These are phyloP conservation scores for Ostrea edulis DNA, from an alignment of 1,140 invertebrate genomes.

Conservation along the genomic window DNA sequence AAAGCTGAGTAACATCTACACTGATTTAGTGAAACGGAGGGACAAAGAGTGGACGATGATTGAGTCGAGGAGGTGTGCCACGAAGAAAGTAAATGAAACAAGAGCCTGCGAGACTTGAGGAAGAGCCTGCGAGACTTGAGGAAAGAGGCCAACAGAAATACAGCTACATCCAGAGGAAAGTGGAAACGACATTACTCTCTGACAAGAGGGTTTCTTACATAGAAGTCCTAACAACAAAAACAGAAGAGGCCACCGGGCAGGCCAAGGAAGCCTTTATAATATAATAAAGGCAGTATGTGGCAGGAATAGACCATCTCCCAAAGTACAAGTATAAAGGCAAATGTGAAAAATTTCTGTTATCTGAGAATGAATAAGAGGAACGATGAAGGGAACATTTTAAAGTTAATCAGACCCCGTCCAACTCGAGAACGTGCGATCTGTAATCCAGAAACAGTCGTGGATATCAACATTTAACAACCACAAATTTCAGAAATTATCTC, in stretches of 20 bases:
- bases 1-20: no score
- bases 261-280: not conserved
- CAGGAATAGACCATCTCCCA: not conserved
- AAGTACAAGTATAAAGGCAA: not conserved
- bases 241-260: constrained; percentile 8
- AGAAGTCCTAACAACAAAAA: no score
- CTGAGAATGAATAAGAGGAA: not conserved
- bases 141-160: no score
- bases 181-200: no score
- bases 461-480: not conserved
- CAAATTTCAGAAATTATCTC: not conserved
- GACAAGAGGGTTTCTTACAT: no score
- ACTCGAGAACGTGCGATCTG: not conserved
- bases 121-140: no score
- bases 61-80: no score
- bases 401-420: not conserved
- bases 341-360: not conserved
- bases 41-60: no score
- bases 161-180: no score
- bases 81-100: no score
- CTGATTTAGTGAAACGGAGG: no score
- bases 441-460: not conserved
- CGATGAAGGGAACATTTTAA: not conserved
- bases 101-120: no score
- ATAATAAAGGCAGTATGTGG: constrained; percentile 18